Evolutionary conservation across 2,113 vertebrate genomes (phyloP), one percentile per base, ranked within the genome.

Genomic region (Sylvietta virens): DNA sequence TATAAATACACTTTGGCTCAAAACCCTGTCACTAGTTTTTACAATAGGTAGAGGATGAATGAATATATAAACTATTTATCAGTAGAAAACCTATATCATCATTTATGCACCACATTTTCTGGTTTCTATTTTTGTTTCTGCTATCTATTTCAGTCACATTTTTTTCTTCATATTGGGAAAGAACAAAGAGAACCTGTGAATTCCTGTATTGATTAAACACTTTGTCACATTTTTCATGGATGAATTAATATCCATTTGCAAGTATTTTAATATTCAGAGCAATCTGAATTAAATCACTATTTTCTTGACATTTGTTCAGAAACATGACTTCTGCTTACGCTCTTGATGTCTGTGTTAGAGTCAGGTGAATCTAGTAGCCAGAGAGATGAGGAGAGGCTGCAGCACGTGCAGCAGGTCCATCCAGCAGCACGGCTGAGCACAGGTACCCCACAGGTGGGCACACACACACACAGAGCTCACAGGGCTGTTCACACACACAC

Each of bases 401-500:
- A 44, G 60, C 19, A 39, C 1, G 0, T 6, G 7, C 37, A 9
- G 10, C 21, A 45, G 22, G 37, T 51, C 47, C 27, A 19, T n/a
- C 7, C 45, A 78, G 54, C 50, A 92, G 37, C 21, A 1, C 3
- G 30, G 24, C 8, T 27, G 6, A 48, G 57, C n/a, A 22, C 0
- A 0, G 1, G 1, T 10, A 5, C 6, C 17, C 2, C 3, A 6
- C 7, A 39, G 31, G 9, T 22, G 18, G 11, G 15, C 6, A 19
- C 14, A 27, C 15, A 22, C 9, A 53, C 39, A 39, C 11, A 9
- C 12, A n/a, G 33, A 54, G 50, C 40, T 27, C 51, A 14, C 18
- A 3, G 0, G 1, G 33, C 24, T 3, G 2, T 15, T 48, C 28
- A 62, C 60, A 28, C 21, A 31, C 5, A 37, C 30, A 35, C 67